Conservation (phyloP, 2,888 invertebrate genomes). For the Herminia tarsipennalis region DNA sequence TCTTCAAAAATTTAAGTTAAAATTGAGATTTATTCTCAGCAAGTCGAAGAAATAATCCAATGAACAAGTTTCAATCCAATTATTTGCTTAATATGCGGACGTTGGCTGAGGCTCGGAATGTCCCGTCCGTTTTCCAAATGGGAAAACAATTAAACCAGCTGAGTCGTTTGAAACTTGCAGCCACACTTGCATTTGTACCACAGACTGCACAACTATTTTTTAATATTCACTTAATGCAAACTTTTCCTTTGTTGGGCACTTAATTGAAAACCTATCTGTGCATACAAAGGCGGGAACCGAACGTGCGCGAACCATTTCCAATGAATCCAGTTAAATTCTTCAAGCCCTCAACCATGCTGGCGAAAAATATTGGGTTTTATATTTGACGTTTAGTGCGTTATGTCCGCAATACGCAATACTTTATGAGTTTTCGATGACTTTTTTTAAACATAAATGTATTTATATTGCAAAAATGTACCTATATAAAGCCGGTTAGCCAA, state of each 20-base stretch:
- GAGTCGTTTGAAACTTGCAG: constrained; percentile 27
- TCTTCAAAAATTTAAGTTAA: constrained; percentile 17
- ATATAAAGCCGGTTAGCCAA: too few relatives aligned
- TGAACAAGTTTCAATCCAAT: constrained; percentile 58
- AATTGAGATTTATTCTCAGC: constrained; percentile 37
- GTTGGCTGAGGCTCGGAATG: constrained; percentile 45
- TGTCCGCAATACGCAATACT: constrained; percentile 24
- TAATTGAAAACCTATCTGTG: constrained; percentile 26
- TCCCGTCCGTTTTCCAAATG: constrained; percentile 54
- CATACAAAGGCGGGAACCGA: too few relatives aligned
- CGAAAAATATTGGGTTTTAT: constrained; percentile 30
- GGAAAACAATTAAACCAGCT: constrained; percentile 60
- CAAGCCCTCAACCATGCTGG: constrained; percentile 6
- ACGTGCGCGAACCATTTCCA: too few relatives aligned
- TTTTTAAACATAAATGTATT: constrained; percentile 28
- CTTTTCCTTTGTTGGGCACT: constrained; percentile 22
- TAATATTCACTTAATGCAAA: constrained; percentile 39
- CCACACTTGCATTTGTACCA: constrained; percentile 42
- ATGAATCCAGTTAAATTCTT: constrained; percentile 6
- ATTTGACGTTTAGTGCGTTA: constrained; percentile 29
- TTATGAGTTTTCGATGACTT: constrained; percentile 15
- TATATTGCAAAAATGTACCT: constrained; percentile 17
- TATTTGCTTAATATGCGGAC: constrained; percentile 54
- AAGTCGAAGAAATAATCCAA: constrained; percentile 38
- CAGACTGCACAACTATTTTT: constrained; percentile 40